Conservation (phyloP, 2,797 vertebrate genomes). For the Poecilia picta region DNA sequence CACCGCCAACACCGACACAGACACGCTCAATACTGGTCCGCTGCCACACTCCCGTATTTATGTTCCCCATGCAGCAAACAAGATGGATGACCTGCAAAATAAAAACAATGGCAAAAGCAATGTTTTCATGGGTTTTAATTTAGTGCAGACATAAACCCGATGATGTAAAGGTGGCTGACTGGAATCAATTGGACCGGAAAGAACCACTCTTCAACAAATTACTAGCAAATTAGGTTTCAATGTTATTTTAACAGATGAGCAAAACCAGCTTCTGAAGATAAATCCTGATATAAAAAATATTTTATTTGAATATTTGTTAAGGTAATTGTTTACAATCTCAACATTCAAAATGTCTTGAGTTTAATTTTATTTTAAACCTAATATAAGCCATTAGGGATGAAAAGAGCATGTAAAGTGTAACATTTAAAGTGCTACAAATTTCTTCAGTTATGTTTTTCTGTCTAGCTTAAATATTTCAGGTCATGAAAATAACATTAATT, state of each 20-base stretch:
- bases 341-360: background rate
- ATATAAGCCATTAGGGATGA: background rate
- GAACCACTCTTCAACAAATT: background rate
- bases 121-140: background rate
- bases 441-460: background rate
- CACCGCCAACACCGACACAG: constrained; percentile 9
- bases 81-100: background rate
- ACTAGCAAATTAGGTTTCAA: background rate
- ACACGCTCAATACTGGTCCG: constrained; percentile 7
- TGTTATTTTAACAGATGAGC: background rate
- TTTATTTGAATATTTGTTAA: background rate
- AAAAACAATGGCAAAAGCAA: background rate
- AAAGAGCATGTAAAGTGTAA: background rate
- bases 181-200: background rate
- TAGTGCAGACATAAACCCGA: background rate
- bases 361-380: background rate
- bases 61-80: constrained; percentile 21
- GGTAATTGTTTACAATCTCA: background rate
- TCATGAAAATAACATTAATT: background rate
- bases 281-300: background rate
- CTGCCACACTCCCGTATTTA: background rate
- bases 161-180: background rate
- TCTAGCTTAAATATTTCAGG: background rate
- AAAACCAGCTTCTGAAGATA: background rate
- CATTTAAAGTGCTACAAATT: background rate